Conservation (phyloP, 2,797 vertebrate species). For the Arremon brunneinucha region DNA sequence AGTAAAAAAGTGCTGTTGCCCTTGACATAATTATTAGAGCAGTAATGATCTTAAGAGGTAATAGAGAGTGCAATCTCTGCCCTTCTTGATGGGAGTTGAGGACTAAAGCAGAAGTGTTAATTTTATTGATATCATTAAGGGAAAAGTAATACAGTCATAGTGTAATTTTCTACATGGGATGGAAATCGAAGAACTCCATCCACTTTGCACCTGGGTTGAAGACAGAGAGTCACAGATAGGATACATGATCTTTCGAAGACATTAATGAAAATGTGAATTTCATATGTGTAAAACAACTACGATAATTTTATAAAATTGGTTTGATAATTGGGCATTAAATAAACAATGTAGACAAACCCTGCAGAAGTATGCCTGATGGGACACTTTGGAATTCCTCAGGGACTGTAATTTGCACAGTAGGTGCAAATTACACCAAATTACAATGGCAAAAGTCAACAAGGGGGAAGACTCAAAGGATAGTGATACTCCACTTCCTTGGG, state of each 20-base stretch:
- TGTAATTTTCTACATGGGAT: neutral
- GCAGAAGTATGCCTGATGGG: neutral
- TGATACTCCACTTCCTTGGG: neutral
- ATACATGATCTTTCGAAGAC: neutral
- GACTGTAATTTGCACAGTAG: neutral
- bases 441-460: neutral
- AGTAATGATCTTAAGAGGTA: neutral
- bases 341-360: neutral
- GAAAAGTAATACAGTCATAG: neutral
- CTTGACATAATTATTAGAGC: neutral
- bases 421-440: no score
- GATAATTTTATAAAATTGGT: fast-evolving
- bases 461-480: neutral
- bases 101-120: neutral
- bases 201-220: neutral
- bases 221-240: neutral
- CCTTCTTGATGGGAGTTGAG: neutral
- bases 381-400: neutral
- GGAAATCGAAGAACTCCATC: neutral
- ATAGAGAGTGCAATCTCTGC: neutral
- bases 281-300: fast-evolving
- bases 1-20: neutral
- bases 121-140: neutral
- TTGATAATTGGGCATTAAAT: neutral
- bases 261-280: neutral